phyloP scores from a whole-genome alignment of 37 sponge, comb jelly and placozoan species.

The Bolinopsis microptera region DNA sequence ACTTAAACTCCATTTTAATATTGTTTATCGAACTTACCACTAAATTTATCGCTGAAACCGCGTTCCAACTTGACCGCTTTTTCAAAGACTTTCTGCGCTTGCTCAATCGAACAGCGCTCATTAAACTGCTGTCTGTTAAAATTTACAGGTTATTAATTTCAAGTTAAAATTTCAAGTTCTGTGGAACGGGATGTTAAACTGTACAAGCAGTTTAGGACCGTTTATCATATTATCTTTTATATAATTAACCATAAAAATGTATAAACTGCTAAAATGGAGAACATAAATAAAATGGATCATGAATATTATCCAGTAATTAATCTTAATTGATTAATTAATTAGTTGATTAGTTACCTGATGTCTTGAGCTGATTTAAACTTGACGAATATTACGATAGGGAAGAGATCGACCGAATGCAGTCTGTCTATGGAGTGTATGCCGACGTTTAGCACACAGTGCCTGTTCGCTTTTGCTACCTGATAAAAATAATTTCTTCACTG shows the following conservation, averaged over 20 bases:
- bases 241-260: too few relatives aligned
- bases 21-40: constrained; percentile 18
- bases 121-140: constrained; percentile 23
- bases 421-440: constrained; percentile 59
- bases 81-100: constrained; percentile 63
- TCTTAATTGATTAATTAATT: too few relatives aligned
- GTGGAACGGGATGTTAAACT: neutral
- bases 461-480: constrained; percentile 34
- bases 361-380: constrained; percentile 62
- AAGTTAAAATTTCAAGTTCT: too few relatives aligned
- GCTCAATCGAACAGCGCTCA: constrained; percentile 55
- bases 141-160: too few relatives aligned
- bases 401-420: constrained; percentile 58
- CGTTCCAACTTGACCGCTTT: constrained; percentile 51
- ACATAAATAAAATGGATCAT: too few relatives aligned
- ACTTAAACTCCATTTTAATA: too few relatives aligned
- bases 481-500: too few relatives aligned
- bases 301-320: too few relatives aligned
- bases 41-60: constrained; percentile 42
- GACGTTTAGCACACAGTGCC: constrained; percentile 56
- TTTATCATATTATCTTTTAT: too few relatives aligned
- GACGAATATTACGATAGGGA: constrained; percentile 54
- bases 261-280: too few relatives aligned
- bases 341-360: constrained; percentile 38
- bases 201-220: too few relatives aligned